Evolutionary conservation across 2,888 invertebrate species (phyloP).

Genomic region (Euzetes globulus): DNA sequence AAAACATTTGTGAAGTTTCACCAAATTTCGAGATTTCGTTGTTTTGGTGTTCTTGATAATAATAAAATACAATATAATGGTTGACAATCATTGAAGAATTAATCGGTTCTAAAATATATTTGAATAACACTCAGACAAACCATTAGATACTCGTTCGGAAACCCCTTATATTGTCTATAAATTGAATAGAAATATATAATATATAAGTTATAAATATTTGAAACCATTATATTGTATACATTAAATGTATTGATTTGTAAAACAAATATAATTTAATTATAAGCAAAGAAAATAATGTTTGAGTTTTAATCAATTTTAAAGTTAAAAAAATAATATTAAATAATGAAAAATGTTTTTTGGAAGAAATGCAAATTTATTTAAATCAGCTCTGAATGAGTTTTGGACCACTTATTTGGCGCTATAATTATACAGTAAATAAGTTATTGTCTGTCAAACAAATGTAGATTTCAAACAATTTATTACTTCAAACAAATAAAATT

Average conservation of each 20-base stretch:
- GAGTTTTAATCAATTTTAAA: not conserved
- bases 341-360: not conserved
- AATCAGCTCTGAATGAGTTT: conserved; percentile 5
- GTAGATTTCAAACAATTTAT: conserved; percentile 26
- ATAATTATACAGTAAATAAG: conserved; percentile 29
- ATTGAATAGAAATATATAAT: not conserved
- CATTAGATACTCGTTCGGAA: not conserved
- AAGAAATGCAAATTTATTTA: conserved; percentile 22
- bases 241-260: conserved; percentile 18
- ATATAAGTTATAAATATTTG: not conserved
- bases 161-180: conserved; percentile 4
- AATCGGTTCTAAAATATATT: not conserved
- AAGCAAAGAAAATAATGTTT: not conserved
- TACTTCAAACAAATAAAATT: conserved; percentile 25
- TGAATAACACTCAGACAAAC: not conserved
- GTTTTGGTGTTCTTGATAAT: conserved; percentile 1
- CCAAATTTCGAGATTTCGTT: conserved; percentile 14
- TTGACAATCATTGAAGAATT: conserved; percentile 2
- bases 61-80: conserved; percentile 20
- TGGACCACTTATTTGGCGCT: conserved; percentile 14
- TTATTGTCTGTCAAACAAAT: conserved; percentile 22
- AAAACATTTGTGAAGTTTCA: not conserved
- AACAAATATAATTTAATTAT: conserved; percentile 9
- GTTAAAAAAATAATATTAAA: not conserved
- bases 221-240: conserved; percentile 24